Percentiles rank a stretch among this genome's conserved stretches.
These are phyloP conservation scores for Neelides folsomi DNA, from an alignment of 2,888 invertebrate species.

Conservation along the genomic window DNA sequence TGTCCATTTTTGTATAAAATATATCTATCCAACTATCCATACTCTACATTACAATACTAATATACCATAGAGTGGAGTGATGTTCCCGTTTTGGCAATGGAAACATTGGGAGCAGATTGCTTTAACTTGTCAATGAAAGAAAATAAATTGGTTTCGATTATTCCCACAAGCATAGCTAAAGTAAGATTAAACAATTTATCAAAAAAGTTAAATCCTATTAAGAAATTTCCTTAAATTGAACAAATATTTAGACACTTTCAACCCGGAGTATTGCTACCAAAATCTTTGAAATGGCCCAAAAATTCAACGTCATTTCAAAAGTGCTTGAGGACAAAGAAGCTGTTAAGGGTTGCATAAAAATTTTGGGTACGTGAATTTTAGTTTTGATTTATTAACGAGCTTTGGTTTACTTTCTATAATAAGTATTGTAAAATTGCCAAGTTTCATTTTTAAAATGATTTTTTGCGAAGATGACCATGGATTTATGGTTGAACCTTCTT, in stretches of 20 bases:
- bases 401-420: too few species aligned
- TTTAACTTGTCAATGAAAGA: conserved; percentile 38
- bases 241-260: conserved; percentile 34
- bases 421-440: too few species aligned
- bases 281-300: conserved; percentile 35
- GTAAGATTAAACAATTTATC: conserved; percentile 6
- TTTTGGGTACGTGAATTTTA: conserved; percentile 36
- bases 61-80: conserved; percentile 35
- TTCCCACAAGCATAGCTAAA: conserved; percentile 38
- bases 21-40: too few species aligned
- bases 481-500: conserved; percentile 42
- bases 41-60: too few species aligned
- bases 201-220: not conserved
- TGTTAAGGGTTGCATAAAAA: conserved; percentile 37
- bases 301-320: conserved; percentile 36
- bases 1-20: too few species aligned
- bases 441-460: not conserved
- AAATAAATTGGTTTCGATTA: conserved; percentile 37
- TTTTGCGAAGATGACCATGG: conserved; percentile 39
- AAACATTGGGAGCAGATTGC: conserved; percentile 41
- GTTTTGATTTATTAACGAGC: too few species aligned
- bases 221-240: not conserved
- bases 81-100: conserved; percentile 41
- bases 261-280: conserved; percentile 36
- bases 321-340: conserved; percentile 39